Evolutionary conservation across 1,140 invertebrate genomes (phyloP), one percentile per base, ranked within the genome.

Genomic region (Heliconius eleuchia): DNA sequence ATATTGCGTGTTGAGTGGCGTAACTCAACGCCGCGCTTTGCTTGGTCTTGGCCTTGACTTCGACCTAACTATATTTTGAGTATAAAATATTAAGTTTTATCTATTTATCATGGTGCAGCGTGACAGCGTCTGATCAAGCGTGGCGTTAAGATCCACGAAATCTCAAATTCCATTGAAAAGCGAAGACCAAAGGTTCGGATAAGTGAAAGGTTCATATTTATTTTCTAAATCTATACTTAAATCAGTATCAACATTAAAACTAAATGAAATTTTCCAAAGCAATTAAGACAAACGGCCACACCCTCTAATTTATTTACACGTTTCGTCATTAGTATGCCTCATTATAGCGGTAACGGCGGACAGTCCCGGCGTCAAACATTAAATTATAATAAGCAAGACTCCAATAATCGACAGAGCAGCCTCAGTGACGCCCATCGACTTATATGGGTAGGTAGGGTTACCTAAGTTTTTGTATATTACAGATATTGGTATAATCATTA

Each of bases 341-440:
- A 81, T 79, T 88, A 81, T 82, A 84, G 77, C 37, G 81, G 74
- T 71, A 79, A 76, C 77, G 71, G 76, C 82, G 84, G 88, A 89
- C 85, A 86, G 85, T 84, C 82, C 86, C 78, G 85, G 88, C 87
- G 87, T 88, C 85, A 87, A 88, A 84, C 80, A 83, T 91, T 89
- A 88, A 91, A 90, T 89, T 88, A 90, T 85, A 90, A 88, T 84
- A 87, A 85, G 83, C 84, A 85, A 84, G 86, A 83, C 82, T 85
- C 42, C 84, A 84, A 85, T 90, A 87, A 90, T 86, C 84, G 86
- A 83, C 81, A 73, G 84, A 77, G 83, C 82, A 82, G 85, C 77
- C 81, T 75, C 79, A 82, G 88, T 76, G 87, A 91, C 90, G 91
- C 91, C 91, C 89, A 87, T 87, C 86, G 86, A 83, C 85, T 88